Evolutionary conservation across 2,888 invertebrate species (phyloP).

Genomic region (Morpho achilles): DNA sequence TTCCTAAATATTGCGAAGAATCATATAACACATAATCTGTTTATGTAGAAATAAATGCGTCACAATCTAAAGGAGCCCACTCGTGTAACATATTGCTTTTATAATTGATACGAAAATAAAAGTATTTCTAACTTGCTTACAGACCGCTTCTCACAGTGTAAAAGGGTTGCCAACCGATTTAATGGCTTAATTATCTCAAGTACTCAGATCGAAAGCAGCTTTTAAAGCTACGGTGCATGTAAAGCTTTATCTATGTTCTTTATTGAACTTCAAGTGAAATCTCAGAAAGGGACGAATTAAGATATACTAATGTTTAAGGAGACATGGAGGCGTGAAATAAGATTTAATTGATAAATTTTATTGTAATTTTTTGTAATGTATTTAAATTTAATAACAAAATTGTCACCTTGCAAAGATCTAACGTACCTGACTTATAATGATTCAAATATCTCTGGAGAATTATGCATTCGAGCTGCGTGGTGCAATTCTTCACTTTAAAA

Average conservation of each 20-base stretch:
- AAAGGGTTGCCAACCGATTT: constrained; percentile 62
- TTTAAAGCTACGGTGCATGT: constrained; percentile 43
- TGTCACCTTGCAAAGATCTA: no score
- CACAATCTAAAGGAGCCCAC: constrained; percentile 28
- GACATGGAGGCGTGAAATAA: constrained; percentile 13
- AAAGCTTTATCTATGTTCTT: constrained; percentile 44
- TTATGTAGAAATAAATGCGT: no score
- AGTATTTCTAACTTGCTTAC: constrained; percentile 42
- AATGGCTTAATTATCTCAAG: constrained; percentile 75
- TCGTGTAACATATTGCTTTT: constrained; percentile 52
- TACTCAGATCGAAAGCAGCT: constrained; percentile 50
- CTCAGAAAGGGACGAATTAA: constrained; percentile 19
- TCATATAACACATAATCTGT: no score
- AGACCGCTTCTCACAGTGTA: constrained; percentile 57
- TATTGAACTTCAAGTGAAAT: constrained; percentile 26
- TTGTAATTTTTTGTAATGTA: no score
- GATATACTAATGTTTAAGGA: constrained; percentile 6
- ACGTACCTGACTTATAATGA: no score
- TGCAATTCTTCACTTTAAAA: no score
- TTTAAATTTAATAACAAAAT: no score
- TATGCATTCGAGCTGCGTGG: no score
- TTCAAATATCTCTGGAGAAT: no score
- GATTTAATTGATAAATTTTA: neutral
- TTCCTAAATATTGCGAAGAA: no score
- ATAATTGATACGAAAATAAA: constrained; percentile 57